Evolutionary conservation across 2,797 vertebrate genomes (phyloP).

Genomic region (Sebastolobus alascanus): DNA sequence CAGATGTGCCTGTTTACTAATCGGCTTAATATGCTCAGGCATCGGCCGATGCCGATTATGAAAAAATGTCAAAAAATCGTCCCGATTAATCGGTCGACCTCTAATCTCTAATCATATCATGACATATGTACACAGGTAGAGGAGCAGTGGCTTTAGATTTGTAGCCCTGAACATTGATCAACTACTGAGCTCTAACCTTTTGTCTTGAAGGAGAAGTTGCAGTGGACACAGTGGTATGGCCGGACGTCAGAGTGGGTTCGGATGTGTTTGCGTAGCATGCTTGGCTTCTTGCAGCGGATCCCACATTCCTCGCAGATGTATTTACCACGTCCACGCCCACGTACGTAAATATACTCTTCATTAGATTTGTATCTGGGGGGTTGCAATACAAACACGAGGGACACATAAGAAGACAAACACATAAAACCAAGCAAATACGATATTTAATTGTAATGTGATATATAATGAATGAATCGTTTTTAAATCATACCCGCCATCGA

Average conservation of each 20-base stretch:
- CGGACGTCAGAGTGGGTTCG: slow-evolving; percentile 98
- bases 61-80: no score
- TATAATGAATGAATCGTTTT: neutral
- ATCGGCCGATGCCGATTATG: no score
- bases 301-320: slow-evolving; percentile 99
- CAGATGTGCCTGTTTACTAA: no score
- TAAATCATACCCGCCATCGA: slow-evolving; percentile 95
- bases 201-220: slow-evolving; percentile 99
- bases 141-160: neutral
- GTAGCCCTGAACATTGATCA: neutral
- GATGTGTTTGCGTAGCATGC: slow-evolving; percentile 99
- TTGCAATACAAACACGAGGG: slow-evolving; percentile 1
- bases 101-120: neutral
- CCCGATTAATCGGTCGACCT: no score
- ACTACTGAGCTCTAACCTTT: slow-evolving; percentile 89
- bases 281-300: slow-evolving; percentile 99
- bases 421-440: neutral
- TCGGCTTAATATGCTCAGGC: no score
- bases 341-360: slow-evolving; percentile 98
- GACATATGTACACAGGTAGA: neutral
- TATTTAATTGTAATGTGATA: neutral
- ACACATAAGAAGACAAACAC: neutral
- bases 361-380: slow-evolving; percentile 95
- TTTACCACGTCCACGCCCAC: slow-evolving; percentile 96
- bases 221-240: slow-evolving; percentile 97